Evolutionary conservation across 2,797 vertebrate species (phyloP).

Genomic region (Chiloscyllium punctatum): DNA sequence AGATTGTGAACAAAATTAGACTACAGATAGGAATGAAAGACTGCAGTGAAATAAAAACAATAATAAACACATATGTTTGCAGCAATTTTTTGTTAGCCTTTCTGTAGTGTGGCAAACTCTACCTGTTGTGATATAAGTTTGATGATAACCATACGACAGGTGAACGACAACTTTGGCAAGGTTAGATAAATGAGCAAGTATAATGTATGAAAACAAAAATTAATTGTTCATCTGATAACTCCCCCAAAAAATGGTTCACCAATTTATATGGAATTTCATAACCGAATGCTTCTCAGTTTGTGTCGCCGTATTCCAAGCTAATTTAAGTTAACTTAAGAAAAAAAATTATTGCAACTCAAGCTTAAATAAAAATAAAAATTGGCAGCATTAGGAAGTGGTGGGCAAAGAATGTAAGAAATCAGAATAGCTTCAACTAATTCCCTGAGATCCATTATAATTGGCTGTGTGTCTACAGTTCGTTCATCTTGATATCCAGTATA

Average conservation of each 20-base stretch:
- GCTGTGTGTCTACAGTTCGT: not conserved
- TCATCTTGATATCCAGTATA: not conserved
- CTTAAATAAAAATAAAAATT: not conserved
- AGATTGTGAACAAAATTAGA: not conserved
- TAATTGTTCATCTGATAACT: not conserved
- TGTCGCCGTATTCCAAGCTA: not conserved
- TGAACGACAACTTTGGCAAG: not conserved
- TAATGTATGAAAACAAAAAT: not conserved
- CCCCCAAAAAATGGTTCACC: not conserved
- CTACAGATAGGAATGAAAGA: not conserved
- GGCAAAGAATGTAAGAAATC: not conserved
- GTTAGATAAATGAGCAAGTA: not conserved
- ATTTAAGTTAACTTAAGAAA: not conserved
- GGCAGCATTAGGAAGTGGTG: not conserved
- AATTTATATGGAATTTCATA: not conserved
- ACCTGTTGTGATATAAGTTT: not conserved
- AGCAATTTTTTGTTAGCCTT: not conserved
- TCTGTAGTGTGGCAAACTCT: not conserved
- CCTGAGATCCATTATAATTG: not conserved
- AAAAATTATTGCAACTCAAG: not conserved
- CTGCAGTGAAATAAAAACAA: slow-evolving; percentile 3
- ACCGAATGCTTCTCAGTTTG: not conserved
- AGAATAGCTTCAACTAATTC: slow-evolving; percentile 6
- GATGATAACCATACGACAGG: not conserved
- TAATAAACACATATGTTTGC: not conserved